Base-by-base conservation (phyloP, 2,113 vertebrate genomes). In the Brevimyrus niger region DNA sequence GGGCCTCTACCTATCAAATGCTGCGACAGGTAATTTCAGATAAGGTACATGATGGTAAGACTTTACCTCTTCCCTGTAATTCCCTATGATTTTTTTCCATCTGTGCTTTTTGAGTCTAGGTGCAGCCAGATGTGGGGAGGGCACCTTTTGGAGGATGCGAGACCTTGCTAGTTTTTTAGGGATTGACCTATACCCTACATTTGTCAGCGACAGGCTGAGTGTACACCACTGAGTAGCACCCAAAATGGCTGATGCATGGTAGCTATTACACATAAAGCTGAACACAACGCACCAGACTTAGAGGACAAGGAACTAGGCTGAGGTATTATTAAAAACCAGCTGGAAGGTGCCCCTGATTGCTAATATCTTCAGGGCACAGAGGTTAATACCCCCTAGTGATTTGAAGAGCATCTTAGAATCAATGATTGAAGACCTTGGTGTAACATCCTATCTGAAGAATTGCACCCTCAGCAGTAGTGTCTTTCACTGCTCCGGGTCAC, bases 21-120 rank as follows among this genome's bases (percentile, higher is more conserved):
- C n/a, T 19, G 48, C 50, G 85, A 87, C 85, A 87, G 85, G 85
- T 87, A 87, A 87, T 87, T 87, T 53, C 85, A 35, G 50, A 87
- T 87, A 87, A 87, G 50, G 27, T 87, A 27, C 48, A 53, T 55
- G 50, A 87, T 35, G 85, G n/a, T 35, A n/a, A 27, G 31, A 19
- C n/a, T 87, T n/a, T 55, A 35, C 48, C 85, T 38, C 50, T 53
- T 27, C 27, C n/a, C 50, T 53, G 11, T 53, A 87, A 55, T 51
- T 51, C 85, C 50, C 35, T 35, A 9, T 50, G 47, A 55, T 55
- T 53, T 87, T 53, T 53, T 87, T 15, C 15, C 44, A 85, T 50
- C 42, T 50, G 83, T 50, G 44, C 46, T 84, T 86, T 47, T 87
- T 31, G 50, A 38, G n/a, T 86, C 48, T 86, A 44, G 47, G 44